Evolutionary conservation across 2,797 vertebrate species (phyloP).

Genomic region (Crossoptilon crossoptilon): DNA sequence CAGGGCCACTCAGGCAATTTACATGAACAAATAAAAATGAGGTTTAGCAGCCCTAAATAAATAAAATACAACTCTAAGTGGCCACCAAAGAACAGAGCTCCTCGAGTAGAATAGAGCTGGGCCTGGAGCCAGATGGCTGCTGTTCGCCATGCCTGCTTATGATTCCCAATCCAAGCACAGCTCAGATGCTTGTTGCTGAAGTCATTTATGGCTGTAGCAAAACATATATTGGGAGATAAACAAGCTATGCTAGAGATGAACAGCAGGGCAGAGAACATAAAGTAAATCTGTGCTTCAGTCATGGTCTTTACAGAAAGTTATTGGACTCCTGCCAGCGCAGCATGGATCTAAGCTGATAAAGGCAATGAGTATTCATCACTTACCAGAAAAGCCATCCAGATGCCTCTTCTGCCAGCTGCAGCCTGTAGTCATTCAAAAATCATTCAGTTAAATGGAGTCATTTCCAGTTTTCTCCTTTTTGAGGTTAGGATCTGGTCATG

Average conservation of each 20-base stretch:
- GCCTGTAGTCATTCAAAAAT: background rate
- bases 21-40: conserved; percentile 74
- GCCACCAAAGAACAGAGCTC: conserved; percentile 66
- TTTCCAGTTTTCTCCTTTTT: background rate
- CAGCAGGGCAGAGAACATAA: background rate
- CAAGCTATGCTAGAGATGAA: conserved; percentile 5
- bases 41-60: conserved; percentile 68
- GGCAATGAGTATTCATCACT: background rate
- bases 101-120: background rate
- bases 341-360: background rate
- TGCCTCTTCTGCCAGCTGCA: background rate
- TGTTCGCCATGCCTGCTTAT: conserved; percentile 61
- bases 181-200: conserved; percentile 25
- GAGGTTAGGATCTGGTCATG: background rate
- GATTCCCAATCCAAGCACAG: background rate
- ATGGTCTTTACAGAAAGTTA: background rate
- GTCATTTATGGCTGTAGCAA: conserved; percentile 47
- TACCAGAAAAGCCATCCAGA: background rate
- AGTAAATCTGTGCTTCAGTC: background rate
- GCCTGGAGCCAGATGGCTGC: conserved; percentile 49
- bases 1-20: conserved; percentile 65
- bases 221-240: conserved; percentile 32
- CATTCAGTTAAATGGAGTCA: background rate
- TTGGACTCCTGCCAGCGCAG: background rate
- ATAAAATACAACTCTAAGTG: conserved; percentile 66